Evolutionary conservation across 2,113 vertebrate species (phyloP), one percentile per base, ranked within the genome.

Genomic region (Hassar affinis): DNA sequence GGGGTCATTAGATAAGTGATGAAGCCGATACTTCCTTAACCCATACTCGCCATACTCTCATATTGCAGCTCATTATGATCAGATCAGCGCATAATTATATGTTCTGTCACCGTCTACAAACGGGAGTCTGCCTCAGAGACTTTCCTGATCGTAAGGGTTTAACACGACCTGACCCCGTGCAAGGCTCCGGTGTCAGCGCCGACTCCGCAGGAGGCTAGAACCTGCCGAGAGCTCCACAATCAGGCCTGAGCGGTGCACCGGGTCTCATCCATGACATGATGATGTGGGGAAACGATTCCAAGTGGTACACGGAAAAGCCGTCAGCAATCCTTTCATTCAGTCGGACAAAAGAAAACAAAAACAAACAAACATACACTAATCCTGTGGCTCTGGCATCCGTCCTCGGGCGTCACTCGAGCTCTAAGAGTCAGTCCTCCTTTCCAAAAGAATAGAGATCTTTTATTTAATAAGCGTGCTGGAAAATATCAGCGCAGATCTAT

Each of bases 1-100:
- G 85, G 85, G 89, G 86, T 92, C 90, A 93, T 93, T 92, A 93
- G 90, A 51, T 57, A 20, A 88, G 61, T 33, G 9, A 80, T 71
- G 45, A 45, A 78, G 66, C 25, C 72, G 85, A 77, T 76, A 74
- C 61, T 47, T 45, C 59, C 66, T 82, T 33, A 12, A 52, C 30
- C 6, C 59, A n/a, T n/a, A n/a, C n/a, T 76, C 27, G 38, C 18
- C n/a, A 33, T 33, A 8, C 35, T 84, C 59, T 84, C 61, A 30
- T 22, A 56, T 84, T 78, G 75, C 75, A 78, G 9, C 49, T 84
- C 72, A 77, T 83, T 83, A 83, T 76, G 74, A 62, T 35, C 22
- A 52, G 30, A 69, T 27, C 54, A 79, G 61, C 25, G 27, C 64
- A 76, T 42, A 83, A 78, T 83, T 83, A 78, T 35, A 56, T 71